These are phyloP conservation scores for Choloepus didactylus DNA, from an alignment of 2,797 vertebrate species.

Conservation along the genomic window DNA sequence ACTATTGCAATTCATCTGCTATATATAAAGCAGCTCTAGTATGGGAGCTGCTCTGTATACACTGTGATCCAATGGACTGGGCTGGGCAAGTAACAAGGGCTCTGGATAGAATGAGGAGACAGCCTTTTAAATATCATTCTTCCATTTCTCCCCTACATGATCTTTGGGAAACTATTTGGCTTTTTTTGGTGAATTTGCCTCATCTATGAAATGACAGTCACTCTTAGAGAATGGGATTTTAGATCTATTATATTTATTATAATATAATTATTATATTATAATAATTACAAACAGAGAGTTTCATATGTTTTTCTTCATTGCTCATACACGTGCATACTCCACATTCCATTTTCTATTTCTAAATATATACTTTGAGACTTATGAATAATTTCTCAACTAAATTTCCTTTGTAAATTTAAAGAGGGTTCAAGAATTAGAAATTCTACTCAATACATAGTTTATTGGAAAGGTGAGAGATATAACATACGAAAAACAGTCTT, in stretches of 20 bases:
- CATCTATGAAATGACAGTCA: not conserved
- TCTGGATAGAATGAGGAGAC: rapidly evolving
- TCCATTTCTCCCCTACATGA: not conserved
- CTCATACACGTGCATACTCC: not conserved
- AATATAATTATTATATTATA: not conserved
- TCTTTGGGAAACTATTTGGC: not conserved
- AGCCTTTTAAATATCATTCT: not conserved
- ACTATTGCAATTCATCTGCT: not conserved
- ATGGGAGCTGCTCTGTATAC: not conserved
- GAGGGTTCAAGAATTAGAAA: not conserved
- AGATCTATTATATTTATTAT: not conserved
- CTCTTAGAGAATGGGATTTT: not conserved
- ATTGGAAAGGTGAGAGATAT: not conserved
- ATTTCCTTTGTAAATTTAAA: not conserved
- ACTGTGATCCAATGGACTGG: not conserved
- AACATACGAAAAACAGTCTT: not conserved
- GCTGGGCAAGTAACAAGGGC: not conserved
- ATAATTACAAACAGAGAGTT: not conserved
- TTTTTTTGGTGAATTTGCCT: not conserved
- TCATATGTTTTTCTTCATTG: not conserved
- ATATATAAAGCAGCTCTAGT: not conserved
- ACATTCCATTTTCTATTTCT: conserved; percentile 37
- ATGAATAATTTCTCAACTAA: not conserved
- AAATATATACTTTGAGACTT: not conserved
- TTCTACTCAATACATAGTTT: not conserved